Base-by-base conservation (phyloP, 1,140 invertebrate species). In the Heterodera schachtii region DNA sequence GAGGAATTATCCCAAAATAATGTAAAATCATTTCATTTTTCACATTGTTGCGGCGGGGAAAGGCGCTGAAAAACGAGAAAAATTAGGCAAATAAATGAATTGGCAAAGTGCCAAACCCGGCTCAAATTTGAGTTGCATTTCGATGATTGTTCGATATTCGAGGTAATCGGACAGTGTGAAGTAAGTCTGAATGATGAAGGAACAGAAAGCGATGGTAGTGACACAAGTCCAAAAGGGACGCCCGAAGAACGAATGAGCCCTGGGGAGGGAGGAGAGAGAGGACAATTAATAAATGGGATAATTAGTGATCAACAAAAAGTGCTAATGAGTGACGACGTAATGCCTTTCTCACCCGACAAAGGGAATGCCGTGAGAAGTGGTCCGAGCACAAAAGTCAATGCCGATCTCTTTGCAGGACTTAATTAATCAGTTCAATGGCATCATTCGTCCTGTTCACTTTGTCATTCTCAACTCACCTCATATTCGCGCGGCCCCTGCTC, bases 81-180 rank as follows among this genome's bases (percentile, higher is more conserved):
- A 46, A 82, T 46, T 85, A 19, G 43, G 31, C 47, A 41, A n/a
- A 11, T 13, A 19, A 6, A 64, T 46, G 21, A 16, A 52, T 64
- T 64, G n/a, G 8, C 31, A 31, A 31, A 31, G 31, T 41, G 9
- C 16, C 75, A 69, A 47, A 84, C 85, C 88, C 73, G 89, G 87
- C 74, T 89, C 87, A 70, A 89, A 90, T 70, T 90, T 89, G 16
- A 89, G 75, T 78, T 89, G 88, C 89, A 89, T 89, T 86, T 89
- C 88, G 71, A 89, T 89, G 71, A 89, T 89, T 64, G 88, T 89
- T 57, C 88, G 73, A 80, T 88, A 89, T 73, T 86, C 71, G 3
- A 89, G 78, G 73, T 90, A 89, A 79, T 90, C 88, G 11, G 83
- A 87, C 78, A 89, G 79, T 47, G 88, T 89, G 74, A 87, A 86